Evolutionary conservation across 2,113 vertebrate species (phyloP), one percentile per base, ranked within the genome.

Genomic region (Odontophorus gujanensis): DNA sequence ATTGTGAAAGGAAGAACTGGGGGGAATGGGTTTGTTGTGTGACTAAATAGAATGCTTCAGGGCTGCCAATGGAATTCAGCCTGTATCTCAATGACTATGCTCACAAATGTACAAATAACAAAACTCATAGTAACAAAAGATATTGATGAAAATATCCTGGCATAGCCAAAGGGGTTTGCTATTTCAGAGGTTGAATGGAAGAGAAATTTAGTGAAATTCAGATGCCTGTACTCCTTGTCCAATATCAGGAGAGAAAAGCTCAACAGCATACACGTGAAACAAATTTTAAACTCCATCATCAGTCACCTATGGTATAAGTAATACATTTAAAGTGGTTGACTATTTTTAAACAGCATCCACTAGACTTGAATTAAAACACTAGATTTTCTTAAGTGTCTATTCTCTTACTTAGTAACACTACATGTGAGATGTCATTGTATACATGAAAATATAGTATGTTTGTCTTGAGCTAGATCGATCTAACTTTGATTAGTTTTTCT

Each of bases 21-120:
- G 82, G 13, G 26, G 55, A 5, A 10, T 61, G 42, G 11, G 16
- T 6, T 84, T 47, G 53, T 84, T 38, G 42, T 48, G 21, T 74
- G 36, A 40, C 68, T 47, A 78, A 86, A 51, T 5, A 71, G 21
- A 7, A 0, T 0, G 6, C 22, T 81, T 75, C 43, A 40, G 61
- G 34, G 51, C 57, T 90, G 32, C 68, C 47, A 75, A 22, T 30
- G 55, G 45, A 22, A 94, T 57, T 25, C 65, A 88, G 15, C 38
- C 38, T 62, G 8, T 22, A 14, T 24, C 9, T 81, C 58, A 42
- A 22, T 69, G n/a, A 53, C 45, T 73, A 9, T 5, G 6, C 13
- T 89, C n/a, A 58, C 20, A 80, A 86, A 72, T 30, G 51, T 67
- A 30, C 21, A 67, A 77, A 15, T 40, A 48, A 68, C 32, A 63